Conservation (phyloP, 2,797 vertebrate species). For the Schizopygopsis pylzovi region DNA sequence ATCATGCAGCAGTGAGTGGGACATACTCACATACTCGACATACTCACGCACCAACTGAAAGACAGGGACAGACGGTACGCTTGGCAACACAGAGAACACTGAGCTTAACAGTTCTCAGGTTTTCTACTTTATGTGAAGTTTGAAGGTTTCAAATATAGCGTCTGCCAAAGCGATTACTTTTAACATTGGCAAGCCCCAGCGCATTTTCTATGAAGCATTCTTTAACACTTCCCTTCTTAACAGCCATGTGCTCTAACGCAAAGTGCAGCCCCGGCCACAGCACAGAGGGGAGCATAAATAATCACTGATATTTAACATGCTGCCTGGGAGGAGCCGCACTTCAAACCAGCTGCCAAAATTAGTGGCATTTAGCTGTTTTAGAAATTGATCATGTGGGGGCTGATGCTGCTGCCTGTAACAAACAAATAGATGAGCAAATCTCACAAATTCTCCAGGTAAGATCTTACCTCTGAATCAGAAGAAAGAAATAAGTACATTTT, state of each 20-base stretch:
- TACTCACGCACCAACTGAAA: not conserved
- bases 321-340: constrained; percentile 72
- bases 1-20: constrained; percentile 47
- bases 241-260: constrained; percentile 63
- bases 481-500: not conserved
- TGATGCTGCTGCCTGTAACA: constrained; percentile 37
- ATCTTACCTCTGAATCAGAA: not conserved
- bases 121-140: constrained; percentile 74
- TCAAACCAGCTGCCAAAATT: constrained; percentile 75
- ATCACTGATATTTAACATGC: constrained; percentile 74
- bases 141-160: constrained; percentile 69
- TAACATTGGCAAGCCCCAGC: constrained; percentile 69
- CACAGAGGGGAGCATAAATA: constrained; percentile 70
- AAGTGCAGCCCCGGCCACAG: constrained; percentile 66
- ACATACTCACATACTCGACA: constrained; percentile 31
- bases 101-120: constrained; percentile 66
- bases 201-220: constrained; percentile 69
- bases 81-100: constrained; percentile 39
- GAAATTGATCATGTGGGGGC: constrained; percentile 68
- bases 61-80: constrained; percentile 36
- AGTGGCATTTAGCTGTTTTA: constrained; percentile 70
- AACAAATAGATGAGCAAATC: constrained; percentile 1
- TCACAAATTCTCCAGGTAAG: not conserved
- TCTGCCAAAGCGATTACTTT: constrained; percentile 76
- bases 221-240: constrained; percentile 73